Base-by-base conservation (phyloP, 2,888 invertebrate genomes). In the Mesorhabditis spiculigera region DNA sequence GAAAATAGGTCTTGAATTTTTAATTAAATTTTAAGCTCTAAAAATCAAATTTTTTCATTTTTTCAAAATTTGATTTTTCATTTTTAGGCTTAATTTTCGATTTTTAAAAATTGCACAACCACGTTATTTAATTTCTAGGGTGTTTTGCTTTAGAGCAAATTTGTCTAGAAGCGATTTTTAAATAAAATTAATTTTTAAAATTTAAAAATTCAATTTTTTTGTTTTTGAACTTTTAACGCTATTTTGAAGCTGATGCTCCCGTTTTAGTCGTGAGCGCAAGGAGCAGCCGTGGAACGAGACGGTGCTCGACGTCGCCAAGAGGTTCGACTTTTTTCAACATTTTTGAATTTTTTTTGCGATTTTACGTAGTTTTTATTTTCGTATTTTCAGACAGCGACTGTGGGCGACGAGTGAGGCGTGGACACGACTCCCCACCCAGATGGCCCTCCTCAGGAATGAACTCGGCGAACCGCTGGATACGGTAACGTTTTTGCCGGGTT, bases 181-280 rank as follows among this genome's bases (percentile, higher is more conserved):
- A 65, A 45, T 42, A 5, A 43, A 65, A 63, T 65, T 13, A 65
- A 28, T 66, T 61, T 13, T 44, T 45, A 45, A 44, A 44, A 63
- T 43, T 43, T 61, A 63, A 16, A 69, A 45, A 65, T 4, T 28
- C 4, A 42, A 10, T 43, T n/a, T 42, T 28, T 28, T 28, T 28
- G 28, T 28, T 28, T 28, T 28, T 28, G 28, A 28, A n/a, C n/a
- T n/a, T n/a, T n/a, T n/a, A n/a, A n/a, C n/a, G n/a, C n/a, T n/a
- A 28, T 28, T 28, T 28, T 28, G 28, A 28, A 28, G 28, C 28
- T 28, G 1, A 28, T 28, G 28, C 28, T 28, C 28, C 28, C 28
- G n/a, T 75, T 82, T 69, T 68, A 83, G 82, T 67, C 83, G 84
- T 43, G 83, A 82, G 68, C 75, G 82, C 2, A 62, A 66, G 8